Evolutionary conservation across 2,113 vertebrate species (phyloP).

Genomic region (Engraulis encrasicolus): DNA sequence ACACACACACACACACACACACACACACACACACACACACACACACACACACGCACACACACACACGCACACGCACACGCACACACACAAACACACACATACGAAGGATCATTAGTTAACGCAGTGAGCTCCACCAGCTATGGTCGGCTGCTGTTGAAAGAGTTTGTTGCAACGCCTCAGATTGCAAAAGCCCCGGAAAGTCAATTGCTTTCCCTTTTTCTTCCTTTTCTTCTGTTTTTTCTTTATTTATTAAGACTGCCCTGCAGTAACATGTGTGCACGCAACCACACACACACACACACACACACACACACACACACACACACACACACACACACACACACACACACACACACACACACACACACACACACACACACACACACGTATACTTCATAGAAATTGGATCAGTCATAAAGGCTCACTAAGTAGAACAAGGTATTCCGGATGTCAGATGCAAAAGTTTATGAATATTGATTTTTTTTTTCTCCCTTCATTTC

Average conservation of each 20-base stretch:
- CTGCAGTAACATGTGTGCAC: constrained; percentile 43
- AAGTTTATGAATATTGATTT: constrained; percentile 68
- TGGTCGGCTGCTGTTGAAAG: neutral
- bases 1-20: constrained; percentile 19
- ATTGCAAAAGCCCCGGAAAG: constrained; percentile 44
- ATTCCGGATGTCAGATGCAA: constrained; percentile 56
- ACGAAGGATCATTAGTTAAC: neutral
- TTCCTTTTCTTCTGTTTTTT: neutral
- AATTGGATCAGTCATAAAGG: constrained; percentile 39
- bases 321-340: too few species aligned
- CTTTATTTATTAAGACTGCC: neutral
- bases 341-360: neutral
- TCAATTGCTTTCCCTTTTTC: constrained; percentile 6
- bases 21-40: neutral
- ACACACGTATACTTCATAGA: constrained; percentile 23
- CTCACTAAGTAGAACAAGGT: constrained; percentile 61
- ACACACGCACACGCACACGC: constrained; percentile 19
- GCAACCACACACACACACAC: too few species aligned
- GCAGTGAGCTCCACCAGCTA: constrained; percentile 13
- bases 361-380: neutral
- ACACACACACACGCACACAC: constrained; percentile 18
- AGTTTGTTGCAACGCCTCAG: constrained; percentile 28
- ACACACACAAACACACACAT: constrained; percentile 19
- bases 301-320: neutral
- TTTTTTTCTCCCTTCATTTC: neutral